Percentiles rank a stretch among this genome's conserved stretches.
Evolutionary conservation across 2,888 invertebrate genomes (phyloP).

Genomic region (Mycogona germanica): DNA sequence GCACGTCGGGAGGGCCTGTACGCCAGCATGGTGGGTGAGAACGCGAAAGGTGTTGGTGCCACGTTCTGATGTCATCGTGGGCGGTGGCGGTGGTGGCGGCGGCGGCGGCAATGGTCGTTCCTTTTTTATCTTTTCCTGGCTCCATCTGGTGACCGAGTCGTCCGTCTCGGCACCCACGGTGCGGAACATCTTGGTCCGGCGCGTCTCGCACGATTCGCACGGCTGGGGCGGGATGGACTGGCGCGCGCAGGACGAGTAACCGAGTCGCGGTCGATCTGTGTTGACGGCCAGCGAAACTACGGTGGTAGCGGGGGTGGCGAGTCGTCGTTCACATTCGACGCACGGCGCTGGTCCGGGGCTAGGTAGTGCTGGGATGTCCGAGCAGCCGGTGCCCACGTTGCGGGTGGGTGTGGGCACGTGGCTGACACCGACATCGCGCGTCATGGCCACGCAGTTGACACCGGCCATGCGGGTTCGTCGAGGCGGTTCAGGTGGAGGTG

Average conservation of each 20-base stretch:
- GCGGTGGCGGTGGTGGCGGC: neutral
- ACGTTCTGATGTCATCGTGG: neutral
- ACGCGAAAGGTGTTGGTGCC: neutral
- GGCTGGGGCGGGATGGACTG: constrained; percentile 7
- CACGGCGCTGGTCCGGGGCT: constrained; percentile 5
- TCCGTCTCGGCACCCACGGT: neutral
- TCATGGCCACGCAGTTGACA: constrained; percentile 42
- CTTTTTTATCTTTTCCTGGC: too few species aligned
- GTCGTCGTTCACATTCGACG: constrained; percentile 4
- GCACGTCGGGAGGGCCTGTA: constrained; percentile 10
- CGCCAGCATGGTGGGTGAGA: constrained; percentile 6
- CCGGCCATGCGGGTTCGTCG: constrained; percentile 14
- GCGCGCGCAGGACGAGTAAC: neutral
- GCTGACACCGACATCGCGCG: constrained; percentile 50
- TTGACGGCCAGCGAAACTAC: constrained; percentile 5
- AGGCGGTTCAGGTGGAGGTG: too few species aligned
- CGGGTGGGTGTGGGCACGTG: constrained; percentile 27
- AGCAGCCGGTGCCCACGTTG: constrained; percentile 12
- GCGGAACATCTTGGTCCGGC: neutral
- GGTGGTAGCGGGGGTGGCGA: neutral
- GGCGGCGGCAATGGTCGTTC: too few species aligned
- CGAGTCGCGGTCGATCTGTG: neutral
- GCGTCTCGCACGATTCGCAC: constrained; percentile 2
- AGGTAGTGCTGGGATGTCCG: neutral
- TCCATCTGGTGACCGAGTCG: constrained; percentile 1